Percentiles rank a stretch among this genome's conserved stretches.
Evolutionary conservation across 2,113 vertebrate genomes (phyloP).

Genomic region (Telmatochromis sp.): DNA sequence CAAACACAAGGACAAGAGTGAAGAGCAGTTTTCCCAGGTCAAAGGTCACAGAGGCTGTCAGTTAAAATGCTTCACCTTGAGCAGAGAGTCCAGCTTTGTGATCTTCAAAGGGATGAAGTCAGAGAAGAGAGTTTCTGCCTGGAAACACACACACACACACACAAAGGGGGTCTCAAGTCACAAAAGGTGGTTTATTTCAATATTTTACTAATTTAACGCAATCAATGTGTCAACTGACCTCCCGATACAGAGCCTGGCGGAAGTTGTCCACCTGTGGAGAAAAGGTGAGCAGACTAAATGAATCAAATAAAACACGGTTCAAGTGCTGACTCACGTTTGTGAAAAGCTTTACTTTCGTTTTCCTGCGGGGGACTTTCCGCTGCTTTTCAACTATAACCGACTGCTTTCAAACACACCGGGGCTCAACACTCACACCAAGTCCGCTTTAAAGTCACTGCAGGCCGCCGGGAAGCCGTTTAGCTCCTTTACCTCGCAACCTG

Average conservation of each 20-base stretch:
- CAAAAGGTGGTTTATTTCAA: neutral
- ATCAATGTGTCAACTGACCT: slow-evolving; percentile 58
- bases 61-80: slow-evolving; percentile 48
- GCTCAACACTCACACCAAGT: neutral
- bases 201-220: neutral
- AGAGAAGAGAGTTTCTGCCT: slow-evolving; percentile 80
- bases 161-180: rapidly evolving
- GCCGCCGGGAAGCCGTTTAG: neutral
- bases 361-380: neutral
- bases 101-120: slow-evolving; percentile 78
- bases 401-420: neutral
- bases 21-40: rapidly evolving
- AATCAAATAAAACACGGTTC: neutral
- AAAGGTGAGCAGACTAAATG: neutral
- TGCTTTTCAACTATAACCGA: rapidly evolving
- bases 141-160: neutral
- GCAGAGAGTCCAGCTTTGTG: slow-evolving; percentile 68
- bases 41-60: neutral
- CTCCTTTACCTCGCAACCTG: neutral
- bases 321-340: slow-evolving; percentile 24
- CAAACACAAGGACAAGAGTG: neutral
- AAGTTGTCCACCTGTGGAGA: slow-evolving; percentile 74
- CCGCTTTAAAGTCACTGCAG: neutral
- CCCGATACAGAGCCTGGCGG: slow-evolving; percentile 68
- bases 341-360: slow-evolving; percentile 47